These are phyloP conservation scores for Pseudorhombus dupliciocellatus DNA, from an alignment of 2,113 vertebrate genomes.

Conservation along the genomic window DNA sequence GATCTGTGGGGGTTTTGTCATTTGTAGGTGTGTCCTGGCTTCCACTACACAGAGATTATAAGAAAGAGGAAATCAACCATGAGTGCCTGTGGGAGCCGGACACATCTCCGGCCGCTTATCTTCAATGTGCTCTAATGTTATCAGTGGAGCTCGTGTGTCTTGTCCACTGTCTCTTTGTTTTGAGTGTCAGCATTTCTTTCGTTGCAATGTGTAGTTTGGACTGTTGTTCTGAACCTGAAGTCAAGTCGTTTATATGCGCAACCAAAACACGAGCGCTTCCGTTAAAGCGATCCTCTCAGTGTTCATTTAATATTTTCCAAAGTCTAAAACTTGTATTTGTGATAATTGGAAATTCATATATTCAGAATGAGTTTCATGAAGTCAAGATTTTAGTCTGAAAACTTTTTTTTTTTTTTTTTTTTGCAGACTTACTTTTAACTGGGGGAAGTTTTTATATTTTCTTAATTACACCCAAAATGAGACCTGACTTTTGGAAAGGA, in stretches of 20 bases:
- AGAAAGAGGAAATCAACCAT: constrained; percentile 35
- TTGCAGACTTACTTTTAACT: too few relatives aligned
- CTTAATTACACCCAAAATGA: not conserved
- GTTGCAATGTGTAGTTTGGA: constrained; percentile 12
- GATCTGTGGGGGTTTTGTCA: constrained; percentile 55
- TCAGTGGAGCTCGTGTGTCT: constrained; percentile 53
- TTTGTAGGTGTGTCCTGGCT: constrained; percentile 64
- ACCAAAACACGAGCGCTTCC: not conserved
- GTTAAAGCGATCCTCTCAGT: not conserved
- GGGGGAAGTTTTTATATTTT: not conserved
- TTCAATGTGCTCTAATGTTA: constrained; percentile 68
- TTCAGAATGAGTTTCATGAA: not conserved
- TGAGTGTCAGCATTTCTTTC: constrained; percentile 27
- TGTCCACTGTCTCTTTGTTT: constrained; percentile 53
- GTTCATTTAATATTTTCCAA: not conserved
- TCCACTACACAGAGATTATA: constrained; percentile 3
- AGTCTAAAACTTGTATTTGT: not conserved
- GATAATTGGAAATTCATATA: constrained; percentile 1
- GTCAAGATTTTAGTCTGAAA: too few relatives aligned
- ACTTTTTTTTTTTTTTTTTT: too few relatives aligned
- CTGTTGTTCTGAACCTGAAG: constrained; percentile 1
- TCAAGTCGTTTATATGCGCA: too few relatives aligned
- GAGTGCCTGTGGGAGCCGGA: constrained; percentile 51
- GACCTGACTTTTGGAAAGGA: not conserved
- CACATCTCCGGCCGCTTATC: constrained; percentile 59